Evolutionary conservation across 1,140 invertebrate genomes (phyloP), one percentile per base, ranked within the genome.

Genomic region (Ptiloglossa arizonensis): DNA sequence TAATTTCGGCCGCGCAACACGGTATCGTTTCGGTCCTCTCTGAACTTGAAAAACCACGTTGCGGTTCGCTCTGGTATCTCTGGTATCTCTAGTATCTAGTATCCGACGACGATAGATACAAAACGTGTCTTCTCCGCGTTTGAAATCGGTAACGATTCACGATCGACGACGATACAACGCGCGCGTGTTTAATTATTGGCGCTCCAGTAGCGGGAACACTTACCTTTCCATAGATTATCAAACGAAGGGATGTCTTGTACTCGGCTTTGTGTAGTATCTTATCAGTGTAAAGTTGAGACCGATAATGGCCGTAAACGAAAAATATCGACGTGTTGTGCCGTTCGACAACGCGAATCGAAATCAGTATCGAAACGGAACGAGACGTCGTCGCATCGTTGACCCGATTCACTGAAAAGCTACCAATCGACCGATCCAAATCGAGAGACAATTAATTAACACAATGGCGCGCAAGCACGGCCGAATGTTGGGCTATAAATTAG

Each of bases 391-490:
- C 46, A 27, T 64, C 69, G 59, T 56, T 29, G 2, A 46, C n/a
- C 32, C 57, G 22, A 24, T 52, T n/a, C 29, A 9, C 46, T 24
- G 59, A 70, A 64, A 50, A 78, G 50, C 2, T 50, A 32, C 11
- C 22, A 6, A 38, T 27, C 9, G 3, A 50, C 32, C 17, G 5
- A 52, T 46, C 54, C 46, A 13, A 76, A 48, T 69, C 52, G 32
- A 35, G 32, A 6, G 3, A 35, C 32, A 13, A 41, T 41, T 41
- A 17, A 78, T 67, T 32, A 46, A 67, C 78, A 57, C 24, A 67
- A 92, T 91, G 90, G 83, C 82, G 48, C 87, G 81, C 80, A 85
- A 86, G 70, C 87, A 89, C 70, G 88, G 80, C 52, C 83, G 82
- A 29, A 82, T 81, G 72, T 80, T 89, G 13, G 89, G 88, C 24